Evolutionary conservation across 2,113 vertebrate genomes (phyloP), one percentile per base, ranked within the genome.

Genomic region (Hippolais icterina): DNA sequence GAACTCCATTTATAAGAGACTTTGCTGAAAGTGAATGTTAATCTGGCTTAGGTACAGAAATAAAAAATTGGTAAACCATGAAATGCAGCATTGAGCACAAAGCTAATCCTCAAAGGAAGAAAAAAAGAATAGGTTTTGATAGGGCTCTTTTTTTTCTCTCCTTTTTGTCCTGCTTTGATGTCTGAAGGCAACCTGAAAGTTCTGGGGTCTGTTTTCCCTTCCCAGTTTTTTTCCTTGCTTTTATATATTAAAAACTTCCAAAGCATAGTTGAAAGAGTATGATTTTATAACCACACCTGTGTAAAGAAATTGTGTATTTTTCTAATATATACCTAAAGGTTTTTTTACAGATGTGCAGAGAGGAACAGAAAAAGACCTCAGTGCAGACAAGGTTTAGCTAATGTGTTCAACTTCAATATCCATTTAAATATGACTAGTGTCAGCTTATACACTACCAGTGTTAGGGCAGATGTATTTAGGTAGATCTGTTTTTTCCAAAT

Each of bases 81-180:
- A 95, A 96, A 96, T 44, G 71, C 19, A 82, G 39, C 8, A 2
- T 0, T 95, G 65, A 82, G 33, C 66, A 93, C 47, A 96, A 86
- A 86, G 79, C 54, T 93, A 88, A 96, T 88, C 85, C 68, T 90
- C 82, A 92, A 86, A 96, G 29, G 66, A 89, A 89, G 44, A 71
- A 95, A 89, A 49, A 50, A 74, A 90, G 7, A 80, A 89, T 50
- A 60, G 57, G 17, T 22, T 87, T n/a, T 70, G n/a, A 27, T 63
- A 59, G 7, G 18, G 21, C 1, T 31, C 37, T 60, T 78, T 65
- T 72, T 49, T 7, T 63, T 29, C 21, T 44, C 11, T 72, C 8
- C 22, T 35, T 92, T 88, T 87, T 59, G 22, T 59, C 42, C 46
- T 7, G 12, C 70, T 91, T 65, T 87, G 42, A 91, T 82, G 60